A percentile compares a stretch with the other conserved stretches of the same genome.
Evolutionary conservation across 2,888 invertebrate genomes (phyloP).

Genomic region (Marronus borbonicus): DNA sequence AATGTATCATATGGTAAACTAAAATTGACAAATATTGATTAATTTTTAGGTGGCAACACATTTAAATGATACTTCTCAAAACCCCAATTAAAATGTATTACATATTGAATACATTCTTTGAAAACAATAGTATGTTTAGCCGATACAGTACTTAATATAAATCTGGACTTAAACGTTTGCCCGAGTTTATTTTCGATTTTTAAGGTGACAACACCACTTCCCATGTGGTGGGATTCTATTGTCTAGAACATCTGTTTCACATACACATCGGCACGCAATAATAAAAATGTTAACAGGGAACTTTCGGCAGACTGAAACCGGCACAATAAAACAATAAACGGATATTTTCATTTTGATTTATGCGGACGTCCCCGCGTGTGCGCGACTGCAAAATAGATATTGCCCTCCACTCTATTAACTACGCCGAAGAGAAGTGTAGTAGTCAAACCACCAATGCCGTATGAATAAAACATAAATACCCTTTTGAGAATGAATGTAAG

Average conservation of each 20-base stretch:
- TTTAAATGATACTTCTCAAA: too few species aligned
- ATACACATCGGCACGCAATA: slow-evolving; percentile 16
- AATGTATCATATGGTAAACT: too few species aligned
- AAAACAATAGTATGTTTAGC: too few species aligned
- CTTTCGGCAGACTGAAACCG: slow-evolving; percentile 3
- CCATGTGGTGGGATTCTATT: too few species aligned
- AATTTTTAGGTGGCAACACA: too few species aligned
- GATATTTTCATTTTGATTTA: slow-evolving; percentile 43
- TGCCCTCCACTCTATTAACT: slow-evolving; percentile 20
- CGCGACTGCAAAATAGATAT: slow-evolving; percentile 23
- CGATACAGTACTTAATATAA: too few species aligned
- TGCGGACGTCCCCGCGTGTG: slow-evolving; percentile 18
- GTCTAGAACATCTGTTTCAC: slow-evolving; percentile 41
- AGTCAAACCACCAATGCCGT: slow-evolving; percentile 32
- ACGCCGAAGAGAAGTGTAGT: not conserved
- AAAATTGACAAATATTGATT: too few species aligned
- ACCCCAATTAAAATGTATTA: too few species aligned
- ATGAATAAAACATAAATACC: slow-evolving; percentile 42
- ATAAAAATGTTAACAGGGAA: slow-evolving; percentile 44
- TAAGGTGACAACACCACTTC: slow-evolving; percentile 8
- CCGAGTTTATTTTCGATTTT: not conserved
- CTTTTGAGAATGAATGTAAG: slow-evolving; percentile 26
- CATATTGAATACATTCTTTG: too few species aligned
- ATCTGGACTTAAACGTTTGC: too few species aligned
- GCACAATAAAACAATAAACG: slow-evolving; percentile 38